Conservation (phyloP, 2,113 vertebrate genomes). For the Calidris pygmaea region DNA sequence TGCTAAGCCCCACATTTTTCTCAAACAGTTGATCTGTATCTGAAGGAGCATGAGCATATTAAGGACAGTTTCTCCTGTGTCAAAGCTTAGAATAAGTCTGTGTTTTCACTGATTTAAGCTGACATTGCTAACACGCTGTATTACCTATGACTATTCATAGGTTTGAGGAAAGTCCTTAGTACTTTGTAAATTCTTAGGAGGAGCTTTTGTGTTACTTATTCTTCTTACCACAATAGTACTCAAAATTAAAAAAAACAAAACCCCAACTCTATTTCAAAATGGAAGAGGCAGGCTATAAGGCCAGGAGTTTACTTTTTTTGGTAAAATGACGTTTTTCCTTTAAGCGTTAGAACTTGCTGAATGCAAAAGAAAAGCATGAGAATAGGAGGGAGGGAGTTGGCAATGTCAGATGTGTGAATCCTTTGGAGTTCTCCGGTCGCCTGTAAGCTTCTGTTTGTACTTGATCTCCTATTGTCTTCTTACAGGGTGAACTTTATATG, state of each 20-base stretch:
- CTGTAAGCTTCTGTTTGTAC: neutral
- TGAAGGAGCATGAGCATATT: neutral
- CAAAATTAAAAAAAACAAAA: neutral
- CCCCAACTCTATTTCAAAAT: neutral
- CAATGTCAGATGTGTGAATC: neutral
- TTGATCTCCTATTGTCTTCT: neutral
- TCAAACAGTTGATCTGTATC: neutral
- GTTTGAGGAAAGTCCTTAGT: neutral
- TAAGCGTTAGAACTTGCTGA: neutral
- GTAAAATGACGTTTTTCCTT: neutral
- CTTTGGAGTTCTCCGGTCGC: neutral
- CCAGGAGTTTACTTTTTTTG: neutral
- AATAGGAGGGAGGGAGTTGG: neutral
- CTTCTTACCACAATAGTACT: neutral
- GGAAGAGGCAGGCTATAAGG: neutral
- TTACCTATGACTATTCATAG: neutral
- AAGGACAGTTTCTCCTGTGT: neutral
- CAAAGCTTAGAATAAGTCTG: neutral
- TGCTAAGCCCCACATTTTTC: neutral
- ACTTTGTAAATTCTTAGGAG: neutral
- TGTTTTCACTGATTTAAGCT: neutral
- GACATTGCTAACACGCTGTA: neutral
- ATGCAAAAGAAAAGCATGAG: neutral
- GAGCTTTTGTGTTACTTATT: neutral
- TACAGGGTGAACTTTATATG: neutral